Evolutionary conservation across 1,140 invertebrate species (phyloP).

Genomic region (Nephotettix cincticeps): DNA sequence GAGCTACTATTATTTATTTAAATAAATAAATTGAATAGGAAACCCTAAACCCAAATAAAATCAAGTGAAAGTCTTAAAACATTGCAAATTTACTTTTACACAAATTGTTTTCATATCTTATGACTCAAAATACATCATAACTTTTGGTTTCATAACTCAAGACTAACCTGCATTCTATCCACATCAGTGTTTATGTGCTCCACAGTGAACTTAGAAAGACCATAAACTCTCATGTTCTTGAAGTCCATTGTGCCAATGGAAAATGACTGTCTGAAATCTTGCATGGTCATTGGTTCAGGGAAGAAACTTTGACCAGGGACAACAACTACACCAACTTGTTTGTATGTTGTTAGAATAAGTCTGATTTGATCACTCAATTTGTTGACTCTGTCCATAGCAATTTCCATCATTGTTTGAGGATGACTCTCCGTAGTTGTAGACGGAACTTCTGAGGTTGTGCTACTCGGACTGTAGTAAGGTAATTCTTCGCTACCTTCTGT

Average conservation of each 20-base stretch:
- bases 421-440: not conserved
- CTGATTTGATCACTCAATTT: conserved; percentile 56
- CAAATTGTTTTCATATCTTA: no score
- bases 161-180: conserved; percentile 40
- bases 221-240: conserved; percentile 67
- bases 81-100: no score
- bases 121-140: no score
- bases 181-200: conserved; percentile 41
- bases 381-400: conserved; percentile 1
- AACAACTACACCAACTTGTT: conserved; percentile 73
- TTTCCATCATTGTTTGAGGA: not conserved
- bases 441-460: not conserved
- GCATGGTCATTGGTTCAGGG: conserved; percentile 76
- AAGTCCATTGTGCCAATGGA: conserved; percentile 70
- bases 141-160: no score
- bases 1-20: no score
- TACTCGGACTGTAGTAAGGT: not conserved
- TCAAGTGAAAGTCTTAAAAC: no score
- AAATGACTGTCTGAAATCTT: conserved; percentile 70
- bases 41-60: no score
- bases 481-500: not conserved
- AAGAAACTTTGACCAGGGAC: conserved; percentile 67
- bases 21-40: no score
- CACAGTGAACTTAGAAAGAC: conserved; percentile 55
- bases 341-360: conserved; percentile 72